Base-by-base conservation (phyloP, 2,888 invertebrate genomes). In the Drosophila austrosaltans region DNA sequence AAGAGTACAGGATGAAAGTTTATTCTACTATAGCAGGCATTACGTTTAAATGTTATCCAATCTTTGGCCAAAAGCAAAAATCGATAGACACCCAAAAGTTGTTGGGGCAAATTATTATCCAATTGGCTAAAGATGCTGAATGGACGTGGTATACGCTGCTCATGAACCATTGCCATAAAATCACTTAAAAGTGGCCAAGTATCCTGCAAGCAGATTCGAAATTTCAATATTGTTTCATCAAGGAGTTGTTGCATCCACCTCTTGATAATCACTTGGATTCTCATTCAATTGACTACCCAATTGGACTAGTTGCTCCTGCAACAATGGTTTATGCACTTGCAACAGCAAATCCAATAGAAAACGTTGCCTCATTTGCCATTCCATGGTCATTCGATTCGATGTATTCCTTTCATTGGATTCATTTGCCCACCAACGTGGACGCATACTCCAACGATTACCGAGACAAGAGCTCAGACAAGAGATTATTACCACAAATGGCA, bases 1-100 rank as follows among this genome's bases (percentile, higher is more conserved):
- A 96, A 96, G 93, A 96, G 94, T 78, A 95, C 95, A 72, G 95
- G 94, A 93, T 96, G 96, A 75, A 96, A 93, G 83, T 94, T 93
- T 72, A 95, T 94, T 42, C 96, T 94, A 44, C 96, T 94, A 94
- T 95, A 96, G 54, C 85, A 81, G 3, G 90, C 86, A 56, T 90
- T 93, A 67, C 93, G 93, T 90, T 94, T 94, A 92, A 95, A 94
- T 63, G 93, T 93, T 0, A 93, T 93, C 82, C 94, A 95, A 91
- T 94, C 94, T 87, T 94, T 94, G 59, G 95, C 94, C 2, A 81
- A 67, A 22, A 57, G 30, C 6, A 90, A 56, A 54, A 90, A 90
- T 0, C 79, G 77, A 72, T 80, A 78, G 6, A 85, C 72, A 16
- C 78, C 86, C 6, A 85, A 48, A 8, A 89, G n/a, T 36, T 89